These are phyloP conservation scores for Ptilonorhynchus violaceus DNA, from an alignment of 2,113 vertebrate species.

Conservation along the genomic window DNA sequence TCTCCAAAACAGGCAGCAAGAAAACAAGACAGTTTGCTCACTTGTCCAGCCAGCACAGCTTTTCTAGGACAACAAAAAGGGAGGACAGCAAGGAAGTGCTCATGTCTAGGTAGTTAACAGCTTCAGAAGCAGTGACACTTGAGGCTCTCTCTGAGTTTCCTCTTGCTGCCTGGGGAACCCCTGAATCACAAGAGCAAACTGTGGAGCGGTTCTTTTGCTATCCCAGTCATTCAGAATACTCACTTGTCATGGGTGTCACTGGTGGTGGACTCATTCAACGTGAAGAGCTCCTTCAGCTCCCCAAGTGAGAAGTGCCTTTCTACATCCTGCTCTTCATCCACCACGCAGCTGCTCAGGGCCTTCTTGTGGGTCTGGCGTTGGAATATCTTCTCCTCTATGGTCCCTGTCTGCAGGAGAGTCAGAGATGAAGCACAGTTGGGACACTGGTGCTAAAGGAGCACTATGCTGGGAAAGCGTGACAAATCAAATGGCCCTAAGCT, in stretches of 20 bases:
- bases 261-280: conserved; percentile 79
- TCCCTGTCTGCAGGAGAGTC: conserved; percentile 80
- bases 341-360: conserved; percentile 96
- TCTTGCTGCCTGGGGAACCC: background rate
- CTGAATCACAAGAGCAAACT: background rate
- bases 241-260: conserved; percentile 96
- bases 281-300: conserved; percentile 91
- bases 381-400: conserved; percentile 98
- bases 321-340: conserved; percentile 95
- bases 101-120: background rate
- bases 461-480: rapidly evolving
- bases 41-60: background rate
- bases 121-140: background rate
- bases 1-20: background rate
- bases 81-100: background rate
- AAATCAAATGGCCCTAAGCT: background rate
- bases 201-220: background rate
- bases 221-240: background rate
- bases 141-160: background rate
- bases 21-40: background rate
- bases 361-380: conserved; percentile 98
- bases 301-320: conserved; percentile 95
- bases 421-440: background rate
- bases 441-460: background rate
- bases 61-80: background rate